Conservation (phyloP, 2,113 vertebrate genomes). For the Cathartes aura region DNA sequence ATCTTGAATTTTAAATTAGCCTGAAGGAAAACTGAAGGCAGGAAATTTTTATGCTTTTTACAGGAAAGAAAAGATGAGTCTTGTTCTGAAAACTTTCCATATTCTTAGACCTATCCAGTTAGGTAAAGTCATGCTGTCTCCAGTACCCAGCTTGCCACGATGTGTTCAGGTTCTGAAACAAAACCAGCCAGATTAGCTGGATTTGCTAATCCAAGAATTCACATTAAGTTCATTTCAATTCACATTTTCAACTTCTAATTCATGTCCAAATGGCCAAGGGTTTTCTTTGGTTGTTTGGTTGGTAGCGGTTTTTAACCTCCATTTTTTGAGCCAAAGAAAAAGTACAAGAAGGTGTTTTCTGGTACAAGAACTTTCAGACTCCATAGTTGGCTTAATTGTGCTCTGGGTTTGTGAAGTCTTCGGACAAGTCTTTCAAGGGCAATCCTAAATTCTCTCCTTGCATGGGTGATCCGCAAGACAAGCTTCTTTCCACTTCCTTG, state of each 20-base stretch:
- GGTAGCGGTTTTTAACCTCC: not conserved
- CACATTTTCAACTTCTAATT: not conserved
- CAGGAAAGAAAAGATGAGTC: not conserved
- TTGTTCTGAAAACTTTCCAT: not conserved
- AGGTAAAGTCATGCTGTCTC: rapidly evolving
- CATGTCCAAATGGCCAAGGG: not conserved
- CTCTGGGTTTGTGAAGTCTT: not conserved
- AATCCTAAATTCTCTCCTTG: not conserved
- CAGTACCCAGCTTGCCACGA: rapidly evolving
- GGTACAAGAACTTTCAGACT: not conserved
- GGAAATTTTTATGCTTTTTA: not conserved
- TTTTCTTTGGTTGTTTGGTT: not conserved
- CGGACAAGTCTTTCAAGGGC: not conserved
- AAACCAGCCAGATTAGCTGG: not conserved
- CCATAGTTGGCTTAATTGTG: not conserved
- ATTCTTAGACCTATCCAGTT: rapidly evolving
- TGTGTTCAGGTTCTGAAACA: not conserved
- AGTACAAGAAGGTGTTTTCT: not conserved
- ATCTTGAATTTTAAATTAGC: not conserved
- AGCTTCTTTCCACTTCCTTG: not conserved
- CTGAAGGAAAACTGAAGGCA: not conserved
- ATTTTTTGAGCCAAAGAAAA: not conserved
- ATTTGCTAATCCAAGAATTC: not conserved
- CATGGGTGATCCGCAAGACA: not conserved
- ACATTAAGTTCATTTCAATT: not conserved